phyloP scores from a whole-genome alignment of 2,797 vertebrate genomes.

The Harpagifer antarcticus region DNA sequence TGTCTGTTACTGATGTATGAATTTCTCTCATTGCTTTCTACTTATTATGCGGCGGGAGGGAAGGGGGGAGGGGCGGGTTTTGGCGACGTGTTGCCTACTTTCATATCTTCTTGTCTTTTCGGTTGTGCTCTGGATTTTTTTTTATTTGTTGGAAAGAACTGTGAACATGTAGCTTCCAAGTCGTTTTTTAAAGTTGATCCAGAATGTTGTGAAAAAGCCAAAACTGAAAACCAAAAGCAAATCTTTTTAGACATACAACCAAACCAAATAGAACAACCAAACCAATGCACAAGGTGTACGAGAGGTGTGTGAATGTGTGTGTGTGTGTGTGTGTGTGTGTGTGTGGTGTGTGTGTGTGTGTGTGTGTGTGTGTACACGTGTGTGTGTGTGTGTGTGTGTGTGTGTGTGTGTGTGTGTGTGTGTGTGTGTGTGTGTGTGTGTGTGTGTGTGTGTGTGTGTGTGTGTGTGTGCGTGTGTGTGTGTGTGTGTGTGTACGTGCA shows the following conservation, averaged over 20 bases:
- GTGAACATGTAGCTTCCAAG: conserved; percentile 85
- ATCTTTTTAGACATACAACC: conserved; percentile 74
- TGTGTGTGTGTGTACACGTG: conserved; percentile 21
- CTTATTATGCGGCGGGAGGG: conserved; percentile 61
- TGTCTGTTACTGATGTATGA: conserved; percentile 81
- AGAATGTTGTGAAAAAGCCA: conserved; percentile 80
- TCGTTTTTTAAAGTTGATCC: conserved; percentile 51
- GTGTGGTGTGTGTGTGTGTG: conserved; percentile 39
- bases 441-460: conserved; percentile 24
- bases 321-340: conserved; percentile 39
- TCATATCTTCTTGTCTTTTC: conserved; percentile 78
- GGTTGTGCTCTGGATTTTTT: conserved; percentile 66
- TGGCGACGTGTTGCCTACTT: conserved; percentile 70
- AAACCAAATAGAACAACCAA: conserved; percentile 81
- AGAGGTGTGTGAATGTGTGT: conserved; percentile 43
- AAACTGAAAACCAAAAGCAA: conserved; percentile 82
- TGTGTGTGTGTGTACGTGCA: conserved; percentile 27
- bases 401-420: conserved; percentile 31
- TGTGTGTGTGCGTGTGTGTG: conserved; percentile 26
- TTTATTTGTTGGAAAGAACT: conserved; percentile 77
- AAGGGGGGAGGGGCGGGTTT: conserved; percentile 11
- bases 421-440: conserved; percentile 15
- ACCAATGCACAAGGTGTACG: conserved; percentile 80
- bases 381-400: conserved; percentile 37
- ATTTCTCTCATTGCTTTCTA: conserved; percentile 82